Evolutionary conservation across 2,888 invertebrate genomes (phyloP), one percentile per base, ranked within the genome.

Genomic region (Limnephilus rhombicus): DNA sequence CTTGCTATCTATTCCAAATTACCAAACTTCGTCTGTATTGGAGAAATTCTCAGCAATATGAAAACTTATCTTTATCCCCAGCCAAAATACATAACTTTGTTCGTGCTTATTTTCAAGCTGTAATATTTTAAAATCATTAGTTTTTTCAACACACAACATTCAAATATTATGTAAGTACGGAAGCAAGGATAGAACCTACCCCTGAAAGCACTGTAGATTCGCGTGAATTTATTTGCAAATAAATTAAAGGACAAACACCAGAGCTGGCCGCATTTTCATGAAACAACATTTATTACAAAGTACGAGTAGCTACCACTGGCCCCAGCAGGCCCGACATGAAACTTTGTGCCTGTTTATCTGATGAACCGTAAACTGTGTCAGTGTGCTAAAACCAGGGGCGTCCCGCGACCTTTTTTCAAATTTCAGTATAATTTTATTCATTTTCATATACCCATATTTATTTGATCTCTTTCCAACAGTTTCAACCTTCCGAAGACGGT

Each of bases 171-270:
- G 13, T 37, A 86, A n/a, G 41, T 45, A n/a, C 41, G 29, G 49
- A 86, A 86, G 37, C 85, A 86, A 86, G 41, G 24, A 49, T 45
- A 49, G 45, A 49, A 86, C 85, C 37, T 4, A 86, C 85, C 85
- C 41, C 83, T 34, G 37, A 24, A 37, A 86, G 85, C 41, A 7
- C 4, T 86, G 45, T 15, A 88, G 68, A 88, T 88, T 15, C 15
- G 68, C 80, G 80, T 31, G 68, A 88, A 88, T 80, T 88, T 88
- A 88, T 88, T 88, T 31, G 88, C 88, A 80, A 80, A 80, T 68
- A 80, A 68, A 37, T 88, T 80, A 37, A 80, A 68, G 68, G 68
- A 88, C 80, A 88, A 29, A 85, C 85, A 34, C 24, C 37, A 85
- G 41, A 68, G 53, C 53, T 29, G 45, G 37, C 41, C 41, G n/a